Percentiles rank a stretch among this genome's conserved stretches.
These are phyloP conservation scores for Uromys caudimaculatus DNA, from an alignment of 2,797 vertebrate genomes.

Conservation along the genomic window DNA sequence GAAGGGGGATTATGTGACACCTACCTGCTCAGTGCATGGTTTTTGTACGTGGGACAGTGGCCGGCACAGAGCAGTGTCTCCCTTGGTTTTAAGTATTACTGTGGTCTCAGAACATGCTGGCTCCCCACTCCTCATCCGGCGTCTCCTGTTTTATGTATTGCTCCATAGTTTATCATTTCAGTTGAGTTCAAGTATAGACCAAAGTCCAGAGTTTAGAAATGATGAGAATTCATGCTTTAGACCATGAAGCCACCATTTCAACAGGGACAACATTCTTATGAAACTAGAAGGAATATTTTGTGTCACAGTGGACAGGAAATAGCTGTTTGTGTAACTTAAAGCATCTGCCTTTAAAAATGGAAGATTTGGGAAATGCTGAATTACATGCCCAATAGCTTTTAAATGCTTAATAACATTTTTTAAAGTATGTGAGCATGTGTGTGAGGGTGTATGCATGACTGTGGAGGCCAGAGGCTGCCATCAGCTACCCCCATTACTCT, in stretches of 20 bases:
- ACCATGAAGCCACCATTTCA: slow-evolving; percentile 27
- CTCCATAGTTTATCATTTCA: not conserved
- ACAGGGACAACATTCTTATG: slow-evolving; percentile 40
- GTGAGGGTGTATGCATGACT: not conserved
- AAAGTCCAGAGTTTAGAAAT: slow-evolving; percentile 57
- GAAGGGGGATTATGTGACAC: not conserved
- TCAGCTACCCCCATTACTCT: not conserved
- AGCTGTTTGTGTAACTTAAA: slow-evolving; percentile 57
- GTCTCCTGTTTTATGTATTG: not conserved
- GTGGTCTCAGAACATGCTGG: not conserved
- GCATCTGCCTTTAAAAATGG: slow-evolving; percentile 27
- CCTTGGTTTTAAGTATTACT: slow-evolving; percentile 29
- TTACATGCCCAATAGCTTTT: slow-evolving; percentile 10
- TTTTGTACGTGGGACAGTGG: not conserved
- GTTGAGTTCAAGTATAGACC: slow-evolving; percentile 28
- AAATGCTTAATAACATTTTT: not conserved
- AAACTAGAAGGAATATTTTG: slow-evolving; percentile 55
- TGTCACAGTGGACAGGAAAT: slow-evolving; percentile 66
- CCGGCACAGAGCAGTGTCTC: not conserved
- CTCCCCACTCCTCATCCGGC: not conserved
- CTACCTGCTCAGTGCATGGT: not conserved
- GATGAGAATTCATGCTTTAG: slow-evolving; percentile 64
- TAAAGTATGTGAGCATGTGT: not conserved
- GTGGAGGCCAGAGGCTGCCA: not conserved
- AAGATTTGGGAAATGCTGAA: slow-evolving; percentile 52